Percentiles rank a stretch among this genome's conserved stretches.
phyloP scores from a whole-genome alignment of 1,140 invertebrate genomes.

The Papilio glaucus region DNA sequence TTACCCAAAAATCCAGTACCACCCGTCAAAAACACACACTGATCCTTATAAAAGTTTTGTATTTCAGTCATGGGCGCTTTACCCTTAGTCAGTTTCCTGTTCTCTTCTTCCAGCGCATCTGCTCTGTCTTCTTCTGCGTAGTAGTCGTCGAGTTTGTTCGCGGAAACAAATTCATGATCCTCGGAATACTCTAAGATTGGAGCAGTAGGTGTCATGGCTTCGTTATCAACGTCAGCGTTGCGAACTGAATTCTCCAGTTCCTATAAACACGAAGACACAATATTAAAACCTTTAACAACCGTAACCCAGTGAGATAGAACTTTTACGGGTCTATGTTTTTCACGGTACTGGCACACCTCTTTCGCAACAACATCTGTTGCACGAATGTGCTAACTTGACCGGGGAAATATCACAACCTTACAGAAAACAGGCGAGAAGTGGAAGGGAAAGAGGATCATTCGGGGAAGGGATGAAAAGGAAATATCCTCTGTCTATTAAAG shows the following conservation, averaged over 20 bases:
- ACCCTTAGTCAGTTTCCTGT: conserved; percentile 70
- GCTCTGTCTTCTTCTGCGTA: conserved; percentile 68
- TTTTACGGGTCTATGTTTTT: too few species aligned
- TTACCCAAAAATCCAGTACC: conserved; percentile 93
- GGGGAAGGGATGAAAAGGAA: too few species aligned
- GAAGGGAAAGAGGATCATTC: too few species aligned
- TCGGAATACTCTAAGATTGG: conserved; percentile 73
- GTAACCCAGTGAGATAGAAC: too few species aligned
- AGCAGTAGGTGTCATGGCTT: conserved; percentile 70
- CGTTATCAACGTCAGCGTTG: conserved; percentile 61
- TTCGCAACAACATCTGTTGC: too few species aligned
- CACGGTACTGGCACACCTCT: too few species aligned
- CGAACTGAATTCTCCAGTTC: conserved; percentile 68
- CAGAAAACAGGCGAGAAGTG: too few species aligned
- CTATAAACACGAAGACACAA: conserved; percentile 46
- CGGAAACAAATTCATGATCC: conserved; percentile 75
- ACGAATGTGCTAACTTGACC: too few species aligned
- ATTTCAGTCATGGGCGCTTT: conserved; percentile 76
- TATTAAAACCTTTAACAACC: too few species aligned
- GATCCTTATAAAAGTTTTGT: conserved; percentile 85
- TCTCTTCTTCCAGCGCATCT: conserved; percentile 70
- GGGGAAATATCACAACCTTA: too few species aligned
- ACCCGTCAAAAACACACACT: conserved; percentile 87
- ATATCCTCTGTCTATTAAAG: too few species aligned
- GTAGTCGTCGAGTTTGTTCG: conserved; percentile 68